These are phyloP conservation scores for Microplitis deprimator DNA, from an alignment of 2,888 invertebrate species.

Conservation along the genomic window DNA sequence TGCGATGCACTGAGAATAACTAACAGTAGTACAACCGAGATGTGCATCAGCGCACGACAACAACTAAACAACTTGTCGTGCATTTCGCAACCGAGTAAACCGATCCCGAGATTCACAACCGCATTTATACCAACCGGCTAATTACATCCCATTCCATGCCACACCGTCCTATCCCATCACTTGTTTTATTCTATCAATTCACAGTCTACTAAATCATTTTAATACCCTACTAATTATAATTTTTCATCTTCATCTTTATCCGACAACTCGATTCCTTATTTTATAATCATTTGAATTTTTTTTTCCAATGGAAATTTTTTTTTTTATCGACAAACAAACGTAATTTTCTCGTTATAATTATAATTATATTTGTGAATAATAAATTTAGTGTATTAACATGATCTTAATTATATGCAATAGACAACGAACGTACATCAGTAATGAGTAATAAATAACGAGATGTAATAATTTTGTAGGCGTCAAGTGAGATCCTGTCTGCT, in stretches of 20 bases:
- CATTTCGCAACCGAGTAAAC: slow-evolving; percentile 51
- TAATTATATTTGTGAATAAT: background rate
- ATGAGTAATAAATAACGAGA: background rate
- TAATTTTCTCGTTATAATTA: too few species aligned
- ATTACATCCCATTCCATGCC: background rate
- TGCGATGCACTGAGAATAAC: slow-evolving; percentile 4
- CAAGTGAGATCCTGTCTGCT: slow-evolving; percentile 19
- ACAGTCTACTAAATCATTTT: too few species aligned
- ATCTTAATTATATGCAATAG: background rate
- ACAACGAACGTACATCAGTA: background rate
- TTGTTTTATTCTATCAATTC: background rate
- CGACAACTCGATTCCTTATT: too few species aligned
- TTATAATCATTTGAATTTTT: too few species aligned
- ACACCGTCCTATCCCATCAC: background rate
- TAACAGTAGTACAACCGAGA: slow-evolving; percentile 14
- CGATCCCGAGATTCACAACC: slow-evolving; percentile 39
- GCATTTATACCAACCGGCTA: slow-evolving; percentile 46
- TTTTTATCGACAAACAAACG: too few species aligned
- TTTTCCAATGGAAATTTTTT: too few species aligned
- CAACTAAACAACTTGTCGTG: slow-evolving; percentile 37
- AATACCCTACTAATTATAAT: too few species aligned
- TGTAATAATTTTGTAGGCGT: slow-evolving; percentile 16
- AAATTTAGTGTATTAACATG: background rate
- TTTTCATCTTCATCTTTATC: too few species aligned
- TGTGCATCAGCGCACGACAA: slow-evolving; percentile 8